These are phyloP conservation scores for Campylomormyrus tamandua DNA, from an alignment of 2,113 vertebrate genomes.

Conservation along the genomic window DNA sequence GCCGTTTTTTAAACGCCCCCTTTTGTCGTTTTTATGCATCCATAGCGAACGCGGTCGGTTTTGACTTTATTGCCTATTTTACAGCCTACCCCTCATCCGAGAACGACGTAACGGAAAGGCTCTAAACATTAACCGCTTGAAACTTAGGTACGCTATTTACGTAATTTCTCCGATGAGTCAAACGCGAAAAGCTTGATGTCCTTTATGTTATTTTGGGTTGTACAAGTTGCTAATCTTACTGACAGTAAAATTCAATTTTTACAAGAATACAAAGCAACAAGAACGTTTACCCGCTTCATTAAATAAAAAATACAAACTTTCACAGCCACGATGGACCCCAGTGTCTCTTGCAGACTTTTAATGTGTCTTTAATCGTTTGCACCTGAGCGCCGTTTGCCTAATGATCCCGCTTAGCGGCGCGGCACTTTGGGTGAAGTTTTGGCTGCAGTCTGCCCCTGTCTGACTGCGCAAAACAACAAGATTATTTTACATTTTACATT, in stretches of 20 bases:
- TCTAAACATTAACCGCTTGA: background rate
- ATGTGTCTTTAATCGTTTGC: background rate
- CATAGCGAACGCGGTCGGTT: background rate
- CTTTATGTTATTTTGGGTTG: background rate
- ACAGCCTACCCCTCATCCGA: background rate
- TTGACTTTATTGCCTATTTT: constrained; percentile 16
- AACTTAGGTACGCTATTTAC: constrained; percentile 5
- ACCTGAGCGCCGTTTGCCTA: background rate
- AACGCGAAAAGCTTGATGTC: background rate
- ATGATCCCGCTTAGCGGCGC: background rate
- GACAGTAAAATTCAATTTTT: background rate
- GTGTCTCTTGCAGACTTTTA: background rate
- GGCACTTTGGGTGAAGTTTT: background rate
- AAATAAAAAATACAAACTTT: background rate
- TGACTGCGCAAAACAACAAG: background rate
- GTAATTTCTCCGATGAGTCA: background rate
- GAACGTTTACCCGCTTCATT: background rate
- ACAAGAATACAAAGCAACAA: background rate
- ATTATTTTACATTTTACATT: background rate
- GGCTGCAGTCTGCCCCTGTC: background rate
- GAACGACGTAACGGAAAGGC: background rate
- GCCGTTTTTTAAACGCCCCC: background rate
- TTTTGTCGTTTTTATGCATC: background rate
- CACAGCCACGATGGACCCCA: background rate
- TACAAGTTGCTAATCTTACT: background rate